Evolutionary conservation across 2,888 invertebrate genomes (phyloP), one percentile per base, ranked within the genome.

Genomic region (Hymenopus coronatus): DNA sequence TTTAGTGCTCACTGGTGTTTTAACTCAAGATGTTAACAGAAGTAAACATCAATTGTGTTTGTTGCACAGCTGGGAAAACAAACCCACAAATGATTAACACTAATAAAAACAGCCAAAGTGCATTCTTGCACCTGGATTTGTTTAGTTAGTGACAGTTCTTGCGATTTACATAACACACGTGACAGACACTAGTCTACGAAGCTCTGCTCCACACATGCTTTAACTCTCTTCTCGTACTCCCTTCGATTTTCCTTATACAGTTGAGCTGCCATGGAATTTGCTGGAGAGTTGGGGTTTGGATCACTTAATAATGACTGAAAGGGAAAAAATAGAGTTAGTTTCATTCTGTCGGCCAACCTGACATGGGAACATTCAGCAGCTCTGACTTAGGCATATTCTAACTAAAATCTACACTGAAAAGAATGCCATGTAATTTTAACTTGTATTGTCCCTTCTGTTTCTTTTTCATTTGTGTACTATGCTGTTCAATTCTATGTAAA

Each of bases 241-340:
- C 99, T 96, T 92, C 99, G 96, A 94, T 99, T 99, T 94, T 99
- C 99, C 95, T 99, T 99, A 95, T 99, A 99, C 93, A 99, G 96
- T 95, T 99, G 99, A 92, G 99, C 99, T 93, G 99, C 99, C 96
- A 98, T 97, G 92, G 98, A 99, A 94, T 99, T 99, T 92, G 99
- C 99, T 92, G 99, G 99, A 92, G 99, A 99, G 95, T 99, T 99
- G 91, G 99, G 99, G 94, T 99, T 99, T 91, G 99, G 99, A 95
- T 99, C 99, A 96, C 99, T 99, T 94, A 99, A 95, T 95, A 99
- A 96, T 93, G 99, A 99, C 98, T 99, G 96, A 88, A 90, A 90
- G 40, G 82, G 54, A 87, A 87, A 87, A 87, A 82, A 87, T 82
- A 87, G 9, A 25, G 85, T 85, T 85, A 85, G 85, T 85, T 70